A percentile compares a stretch with the other conserved stretches of the same genome.
Evolutionary conservation across 1,140 invertebrate species (phyloP).

Genomic region (Dendroctonus valens): DNA sequence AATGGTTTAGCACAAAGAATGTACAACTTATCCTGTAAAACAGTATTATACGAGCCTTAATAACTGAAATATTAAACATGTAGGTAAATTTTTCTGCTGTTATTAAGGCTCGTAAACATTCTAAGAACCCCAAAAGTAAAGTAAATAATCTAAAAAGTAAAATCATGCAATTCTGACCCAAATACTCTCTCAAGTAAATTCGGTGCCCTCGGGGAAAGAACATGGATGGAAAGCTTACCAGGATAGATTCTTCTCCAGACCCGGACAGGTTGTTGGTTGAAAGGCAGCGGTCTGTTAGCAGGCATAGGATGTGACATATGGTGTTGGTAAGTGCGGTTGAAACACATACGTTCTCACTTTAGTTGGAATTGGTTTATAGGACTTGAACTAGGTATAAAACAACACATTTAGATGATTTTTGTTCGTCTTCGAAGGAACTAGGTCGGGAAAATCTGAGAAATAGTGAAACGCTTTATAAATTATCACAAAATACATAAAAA

Average conservation of each 20-base stretch:
- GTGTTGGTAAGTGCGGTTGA: slow-evolving; percentile 26
- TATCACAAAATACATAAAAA: neutral
- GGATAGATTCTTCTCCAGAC: slow-evolving; percentile 44
- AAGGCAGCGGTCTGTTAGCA: slow-evolving; percentile 47
- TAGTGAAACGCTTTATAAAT: slow-evolving; percentile 2
- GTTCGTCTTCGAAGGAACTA: slow-evolving; percentile 3
- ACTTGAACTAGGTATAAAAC: neutral
- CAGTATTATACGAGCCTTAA: too few species aligned
- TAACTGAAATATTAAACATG: too few species aligned
- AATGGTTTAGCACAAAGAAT: too few species aligned
- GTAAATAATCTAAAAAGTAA: too few species aligned
- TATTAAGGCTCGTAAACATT: too few species aligned
- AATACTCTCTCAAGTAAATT: too few species aligned
- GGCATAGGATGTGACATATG: slow-evolving; percentile 36
- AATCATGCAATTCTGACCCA: too few species aligned
- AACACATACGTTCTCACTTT: slow-evolving; percentile 45
- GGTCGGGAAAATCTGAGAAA: slow-evolving; percentile 1
- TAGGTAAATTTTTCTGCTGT: too few species aligned
- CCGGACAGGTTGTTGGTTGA: slow-evolving; percentile 43
- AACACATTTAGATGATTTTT: neutral
- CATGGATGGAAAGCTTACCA: slow-evolving; percentile 49
- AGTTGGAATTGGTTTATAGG: slow-evolving; percentile 7
- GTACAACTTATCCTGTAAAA: too few species aligned
- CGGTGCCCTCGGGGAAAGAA: slow-evolving; percentile 14
- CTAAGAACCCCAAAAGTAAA: too few species aligned